Base-by-base conservation (phyloP, 2,888 invertebrate genomes). In the Acanthosepion lycidas region DNA sequence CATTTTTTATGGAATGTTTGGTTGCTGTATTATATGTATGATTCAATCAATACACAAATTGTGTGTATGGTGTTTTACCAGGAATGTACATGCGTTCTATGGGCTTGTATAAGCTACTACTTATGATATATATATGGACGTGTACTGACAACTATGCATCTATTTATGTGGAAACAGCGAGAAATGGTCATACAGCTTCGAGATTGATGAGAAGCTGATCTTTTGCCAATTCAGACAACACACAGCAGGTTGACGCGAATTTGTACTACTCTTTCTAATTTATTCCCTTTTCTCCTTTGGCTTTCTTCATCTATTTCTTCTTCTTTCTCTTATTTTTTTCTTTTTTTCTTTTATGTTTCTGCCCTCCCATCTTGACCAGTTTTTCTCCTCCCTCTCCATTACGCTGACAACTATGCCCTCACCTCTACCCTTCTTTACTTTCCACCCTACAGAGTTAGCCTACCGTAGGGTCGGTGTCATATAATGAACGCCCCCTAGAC, bases 341-440 rank as follows among this genome's bases (percentile, higher is more conserved):
- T 42, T 42, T 42, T 42, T 3, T 92, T 48, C 18, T 51, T 51
- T 51, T n/a, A 6, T 51, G 49, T 49, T 53, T n/a, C 26, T 93
- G 93, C 93, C 93, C 93, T 93, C 93, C 93, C 53, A 53, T 53
- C 93, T 49, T 93, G 93, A 93, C 93, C 78, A 78, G n/a, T 15
- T 33, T 33, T 33, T n/a, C 78, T 33, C 78, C 78, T 33, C 78
- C n/a, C n/a, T n/a, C n/a, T 78, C 78, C n/a, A 78, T 78, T 78
- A 78, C n/a, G 78, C 78, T 78, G 9, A 18, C 78, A 78, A 78
- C n/a, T n/a, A n/a, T n/a, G 78, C 33, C 78, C 78, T 78, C 78
- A 78, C 78, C 78, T 78, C n/a, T 78, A 78, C 78, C 78, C n/a
- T 78, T 78, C 78, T 78, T 78, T 33, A 9, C n/a, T 78, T 78